Percentiles rank a stretch among this genome's conserved stretches.
These are phyloP conservation scores for Himalopsyche anomala DNA, from an alignment of 2,888 invertebrate genomes.

Conservation along the genomic window DNA sequence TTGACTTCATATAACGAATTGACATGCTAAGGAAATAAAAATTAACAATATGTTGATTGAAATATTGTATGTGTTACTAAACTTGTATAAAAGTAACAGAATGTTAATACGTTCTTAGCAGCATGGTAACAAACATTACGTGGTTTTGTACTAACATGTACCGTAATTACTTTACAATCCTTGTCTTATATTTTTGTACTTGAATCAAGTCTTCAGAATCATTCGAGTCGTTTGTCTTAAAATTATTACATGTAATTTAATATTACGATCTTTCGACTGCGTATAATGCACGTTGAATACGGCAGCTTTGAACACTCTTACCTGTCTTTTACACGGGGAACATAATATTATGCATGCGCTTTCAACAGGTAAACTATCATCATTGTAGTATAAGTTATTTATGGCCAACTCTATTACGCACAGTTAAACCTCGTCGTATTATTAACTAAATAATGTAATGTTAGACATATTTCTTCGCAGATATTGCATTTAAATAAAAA, in stretches of 20 bases:
- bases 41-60: too few relatives aligned
- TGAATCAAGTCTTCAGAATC: too few relatives aligned
- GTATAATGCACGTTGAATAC: not conserved
- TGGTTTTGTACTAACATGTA: too few relatives aligned
- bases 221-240: too few relatives aligned
- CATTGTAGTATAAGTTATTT: slow-evolving; percentile 51
- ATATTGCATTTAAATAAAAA: not conserved
- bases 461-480: slow-evolving; percentile 9
- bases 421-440: slow-evolving; percentile 24
- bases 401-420: slow-evolving; percentile 53
- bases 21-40: too few relatives aligned
- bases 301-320: not conserved
- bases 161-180: too few relatives aligned
- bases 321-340: not conserved
- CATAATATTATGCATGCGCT: slow-evolving; percentile 10
- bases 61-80: too few relatives aligned
- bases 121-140: too few relatives aligned
- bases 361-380: slow-evolving; percentile 32
- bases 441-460: slow-evolving; percentile 58
- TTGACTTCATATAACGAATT: too few relatives aligned
- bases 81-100: too few relatives aligned
- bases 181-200: too few relatives aligned
- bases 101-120: too few relatives aligned
- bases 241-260: not conserved
- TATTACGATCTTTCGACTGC: not conserved